phyloP scores from a whole-genome alignment of 2,888 invertebrate species.

The Lasioglossum vierecki region DNA sequence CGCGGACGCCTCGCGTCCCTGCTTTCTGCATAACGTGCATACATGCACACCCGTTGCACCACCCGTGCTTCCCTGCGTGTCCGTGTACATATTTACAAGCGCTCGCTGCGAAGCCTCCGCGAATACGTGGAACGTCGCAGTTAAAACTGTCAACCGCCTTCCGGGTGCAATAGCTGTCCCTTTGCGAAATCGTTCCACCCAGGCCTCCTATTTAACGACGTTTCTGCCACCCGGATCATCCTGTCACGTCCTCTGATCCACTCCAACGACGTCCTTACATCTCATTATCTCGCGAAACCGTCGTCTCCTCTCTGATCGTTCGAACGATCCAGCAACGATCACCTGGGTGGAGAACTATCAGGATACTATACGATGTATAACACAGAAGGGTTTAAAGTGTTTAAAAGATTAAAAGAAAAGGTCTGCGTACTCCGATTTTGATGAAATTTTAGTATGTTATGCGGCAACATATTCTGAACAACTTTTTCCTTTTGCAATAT shows the following conservation, averaged over 20 bases:
- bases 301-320: background rate
- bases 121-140: constrained; percentile 15
- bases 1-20: constrained; percentile 36
- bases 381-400: too few relatives aligned
- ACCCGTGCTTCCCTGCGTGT: background rate
- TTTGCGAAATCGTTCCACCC: background rate
- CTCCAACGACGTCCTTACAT: background rate
- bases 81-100: background rate
- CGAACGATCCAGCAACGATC: background rate
- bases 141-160: constrained; percentile 11
- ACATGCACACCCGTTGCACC: background rate
- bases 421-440: too few relatives aligned
- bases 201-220: background rate
- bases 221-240: background rate
- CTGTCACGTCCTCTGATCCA: background rate
- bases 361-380: too few relatives aligned
- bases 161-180: constrained; percentile 15
- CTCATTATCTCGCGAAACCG: background rate
- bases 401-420: too few relatives aligned
- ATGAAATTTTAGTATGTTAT: too few relatives aligned
- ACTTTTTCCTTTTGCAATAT: too few relatives aligned
- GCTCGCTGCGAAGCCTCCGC: background rate
- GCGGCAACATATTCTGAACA: too few relatives aligned
- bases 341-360: background rate
- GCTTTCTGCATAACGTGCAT: constrained; percentile 14